Base-by-base conservation (phyloP, 2,888 invertebrate genomes). In the Julus scandinavius region DNA sequence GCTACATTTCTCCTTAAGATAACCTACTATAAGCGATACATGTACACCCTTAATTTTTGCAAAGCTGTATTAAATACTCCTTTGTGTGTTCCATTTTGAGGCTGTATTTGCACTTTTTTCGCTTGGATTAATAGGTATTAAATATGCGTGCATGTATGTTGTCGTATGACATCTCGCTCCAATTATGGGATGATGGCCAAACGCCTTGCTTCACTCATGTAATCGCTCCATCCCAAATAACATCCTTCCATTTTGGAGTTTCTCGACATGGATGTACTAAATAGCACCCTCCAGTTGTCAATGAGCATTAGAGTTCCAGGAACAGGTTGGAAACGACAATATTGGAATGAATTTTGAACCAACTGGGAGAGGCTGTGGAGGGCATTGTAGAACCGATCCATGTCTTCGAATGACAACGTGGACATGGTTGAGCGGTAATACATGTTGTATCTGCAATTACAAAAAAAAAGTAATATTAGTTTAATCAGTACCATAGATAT, bases 171-270 rank as follows among this genome's bases (percentile, higher is more conserved):
- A 63, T 63, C 20, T 20, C 20, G 3, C 9, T 20, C 20, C 20
- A 63, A 38, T 80, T 38, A 38, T 38, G 83, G 83, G 15, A 38
- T 38, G 17, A 88, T 5, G 5, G 50, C 54, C 49, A 88, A 85
- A 88, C 84, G 88, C 40, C 88, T 54, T n/a, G 88, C 86, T 86
- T 45, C 49, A 45, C 85, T 86, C 88, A 88, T 88, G 58, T 88
- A 88, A 45, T 88, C 88, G 45, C 86, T 88, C 85, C 85, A 88
- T 54, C 88, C 88, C 38, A 88, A 13, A 72, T 88, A 88, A 20
- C 88, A 88, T 38, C 86, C 85, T 20, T 54, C 72, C 86, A 88
- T 58, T 86, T 86, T 50, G 0, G 49, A 45, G 7, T 84, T 41
- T 6, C 54, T 86, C 15, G 20, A 20, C 29, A 54, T 45, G 54